Base-by-base conservation (phyloP, 2,888 invertebrate genomes). In the Parapristionchus giblindavisi region DNA sequence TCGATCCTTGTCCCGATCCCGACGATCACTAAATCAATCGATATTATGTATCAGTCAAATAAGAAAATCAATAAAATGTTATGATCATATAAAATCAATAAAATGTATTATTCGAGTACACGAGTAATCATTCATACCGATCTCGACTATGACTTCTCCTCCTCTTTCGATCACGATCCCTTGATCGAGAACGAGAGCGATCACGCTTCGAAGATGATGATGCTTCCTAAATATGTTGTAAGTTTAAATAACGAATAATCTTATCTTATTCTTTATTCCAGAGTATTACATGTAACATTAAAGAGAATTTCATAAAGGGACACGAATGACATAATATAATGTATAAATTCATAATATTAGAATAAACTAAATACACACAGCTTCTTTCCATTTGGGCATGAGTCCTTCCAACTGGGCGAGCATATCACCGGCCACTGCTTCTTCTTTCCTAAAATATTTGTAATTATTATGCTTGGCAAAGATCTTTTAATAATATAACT, bases 321-420 rank as follows among this genome's bases (percentile, higher is more conserved):
- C 54, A 54, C 27, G 24, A 54, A 54, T 24, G 52, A 14, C 21
- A 4, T n/a, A n/a, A n/a, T n/a, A n/a, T n/a, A n/a, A n/a, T n/a
- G 43, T 17, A 43, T 8, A 43, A 14, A 6, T 14, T 54, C n/a
- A 24, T 5, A 54, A 54, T n/a, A 54, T 6, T 54, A n/a, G n/a
- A 54, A n/a, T n/a, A 54, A 54, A 54, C 24, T 14, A 24, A 54
- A 36, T 1, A 70, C 75, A 36, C 71, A 80, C 78, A 58, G 77
- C 83, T 27, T 82, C 79, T 58, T 82, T 80, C 82, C 81, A 84
- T 75, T 85, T 85, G n/a, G 78, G 82, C 75, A 89, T 79, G 58
- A 90, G 78, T 3, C 88, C 88, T 74, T 89, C 90, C 38, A 90
- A 80, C 78, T 90, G 89, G 48, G 82, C 87, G 87, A 90, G 86